These are phyloP conservation scores for Apoderus coryli DNA, from an alignment of 2,888 invertebrate genomes.

Conservation along the genomic window DNA sequence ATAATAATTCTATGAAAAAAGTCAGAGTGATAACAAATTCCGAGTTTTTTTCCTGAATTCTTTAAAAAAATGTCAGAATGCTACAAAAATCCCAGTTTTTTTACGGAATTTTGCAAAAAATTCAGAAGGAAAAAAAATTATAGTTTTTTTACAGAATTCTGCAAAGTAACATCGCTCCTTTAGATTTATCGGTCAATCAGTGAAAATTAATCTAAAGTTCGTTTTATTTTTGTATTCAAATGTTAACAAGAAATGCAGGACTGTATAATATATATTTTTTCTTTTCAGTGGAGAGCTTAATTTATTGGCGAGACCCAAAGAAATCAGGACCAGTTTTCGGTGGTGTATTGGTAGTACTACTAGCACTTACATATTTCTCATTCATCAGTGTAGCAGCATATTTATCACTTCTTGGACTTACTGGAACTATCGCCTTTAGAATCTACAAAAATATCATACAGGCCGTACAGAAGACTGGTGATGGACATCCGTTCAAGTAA, in stretches of 20 bases:
- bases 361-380: constrained; percentile 90
- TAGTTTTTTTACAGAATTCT: too few species aligned
- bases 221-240: too few species aligned
- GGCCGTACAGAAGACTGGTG: constrained; percentile 90
- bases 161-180: too few species aligned
- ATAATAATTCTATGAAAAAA: too few species aligned
- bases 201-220: constrained; percentile 4
- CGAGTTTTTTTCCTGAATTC: too few species aligned
- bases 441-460: constrained; percentile 92
- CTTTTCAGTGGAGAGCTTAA: constrained; percentile 78
- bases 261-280: constrained; percentile 22
- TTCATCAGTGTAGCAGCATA: constrained; percentile 93
- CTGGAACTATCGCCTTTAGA: constrained; percentile 84
- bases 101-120: too few species aligned
- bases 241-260: too few species aligned
- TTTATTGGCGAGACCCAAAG: constrained; percentile 96
- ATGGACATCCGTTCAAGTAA: constrained; percentile 97
- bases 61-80: too few species aligned
- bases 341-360: constrained; percentile 71
- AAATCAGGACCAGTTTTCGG: constrained; percentile 91
- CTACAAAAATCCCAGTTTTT: too few species aligned
- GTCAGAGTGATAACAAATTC: too few species aligned
- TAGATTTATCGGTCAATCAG: constrained; percentile 5
- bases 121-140: too few species aligned
- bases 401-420: constrained; percentile 69